These are phyloP conservation scores for Lepidocolaptes lacrymiger DNA, from an alignment of 2,797 vertebrate genomes.

Conservation along the genomic window DNA sequence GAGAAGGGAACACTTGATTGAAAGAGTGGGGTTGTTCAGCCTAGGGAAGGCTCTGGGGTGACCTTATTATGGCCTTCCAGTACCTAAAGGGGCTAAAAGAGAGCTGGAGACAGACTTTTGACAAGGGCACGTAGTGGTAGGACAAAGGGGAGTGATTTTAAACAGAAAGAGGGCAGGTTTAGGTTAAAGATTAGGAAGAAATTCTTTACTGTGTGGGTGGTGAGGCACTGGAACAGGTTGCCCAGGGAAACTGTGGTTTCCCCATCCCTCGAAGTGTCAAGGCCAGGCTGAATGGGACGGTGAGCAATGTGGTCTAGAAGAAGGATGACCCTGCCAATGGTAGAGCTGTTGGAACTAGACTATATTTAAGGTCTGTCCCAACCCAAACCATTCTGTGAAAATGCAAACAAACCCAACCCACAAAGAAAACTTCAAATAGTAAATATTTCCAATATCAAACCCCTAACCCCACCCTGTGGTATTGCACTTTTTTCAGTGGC, in stretches of 20 bases:
- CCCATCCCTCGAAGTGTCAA: background rate
- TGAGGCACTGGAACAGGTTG: background rate
- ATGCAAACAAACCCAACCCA: background rate
- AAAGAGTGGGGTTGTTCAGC: background rate
- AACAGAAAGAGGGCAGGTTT: background rate
- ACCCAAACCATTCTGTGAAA: background rate
- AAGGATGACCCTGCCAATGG: background rate
- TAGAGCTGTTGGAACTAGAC: background rate
- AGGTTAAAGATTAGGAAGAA: background rate
- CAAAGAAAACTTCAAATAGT: background rate
- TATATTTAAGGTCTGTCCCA: background rate
- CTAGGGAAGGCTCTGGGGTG: background rate
- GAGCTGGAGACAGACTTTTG: background rate
- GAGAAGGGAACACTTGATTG: background rate
- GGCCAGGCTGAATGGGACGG: background rate
- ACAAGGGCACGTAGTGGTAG: background rate
- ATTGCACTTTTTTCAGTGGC: background rate
- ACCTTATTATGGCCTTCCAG: background rate
- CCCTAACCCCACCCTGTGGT: background rate
- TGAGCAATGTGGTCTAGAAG: background rate
- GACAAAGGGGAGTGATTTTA: background rate
- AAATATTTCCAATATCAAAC: background rate
- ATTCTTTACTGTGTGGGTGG: background rate
- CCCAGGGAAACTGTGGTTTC: background rate
- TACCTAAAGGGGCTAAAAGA: background rate